Percentiles rank a stretch among this genome's conserved stretches.
Conservation (phyloP, 2,113 vertebrate species). For the Psammodynastes pulverulentus region DNA sequence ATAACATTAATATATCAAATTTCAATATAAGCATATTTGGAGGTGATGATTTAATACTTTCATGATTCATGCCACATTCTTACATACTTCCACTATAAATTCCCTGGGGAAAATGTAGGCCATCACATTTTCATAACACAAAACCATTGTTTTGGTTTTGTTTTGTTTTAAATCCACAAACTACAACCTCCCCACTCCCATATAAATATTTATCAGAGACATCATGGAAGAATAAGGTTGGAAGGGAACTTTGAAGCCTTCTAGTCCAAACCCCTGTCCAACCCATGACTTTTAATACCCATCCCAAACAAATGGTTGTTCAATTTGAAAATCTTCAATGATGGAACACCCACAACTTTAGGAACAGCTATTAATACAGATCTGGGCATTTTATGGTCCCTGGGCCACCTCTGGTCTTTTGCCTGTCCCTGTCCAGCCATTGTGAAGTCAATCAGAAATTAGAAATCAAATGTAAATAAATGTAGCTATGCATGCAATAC, state of each 20-base stretch:
- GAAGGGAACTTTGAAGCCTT: background rate
- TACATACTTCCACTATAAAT: background rate
- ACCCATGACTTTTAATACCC: background rate
- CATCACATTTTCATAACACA: background rate
- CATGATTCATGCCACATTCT: background rate
- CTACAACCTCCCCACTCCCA: background rate
- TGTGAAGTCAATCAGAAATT: background rate
- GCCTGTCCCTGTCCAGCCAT: background rate
- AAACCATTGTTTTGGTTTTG: background rate
- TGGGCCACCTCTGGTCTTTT: background rate
- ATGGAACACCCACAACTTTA: background rate
- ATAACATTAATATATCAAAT: background rate
- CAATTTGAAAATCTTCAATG: background rate
- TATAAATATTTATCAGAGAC: background rate
- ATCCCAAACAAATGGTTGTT: background rate
- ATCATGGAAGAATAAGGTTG: background rate
- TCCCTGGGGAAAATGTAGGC: background rate
- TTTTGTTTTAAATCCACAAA: background rate
- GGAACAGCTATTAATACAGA: background rate
- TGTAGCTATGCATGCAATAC: background rate
- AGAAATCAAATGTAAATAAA: background rate
- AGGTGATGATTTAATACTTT: background rate
- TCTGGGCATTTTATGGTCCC: background rate
- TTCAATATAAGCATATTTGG: background rate
- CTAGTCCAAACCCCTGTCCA: background rate